Evolutionary conservation across 2,113 vertebrate species (phyloP).

Genomic region (Pelecanus crispus): DNA sequence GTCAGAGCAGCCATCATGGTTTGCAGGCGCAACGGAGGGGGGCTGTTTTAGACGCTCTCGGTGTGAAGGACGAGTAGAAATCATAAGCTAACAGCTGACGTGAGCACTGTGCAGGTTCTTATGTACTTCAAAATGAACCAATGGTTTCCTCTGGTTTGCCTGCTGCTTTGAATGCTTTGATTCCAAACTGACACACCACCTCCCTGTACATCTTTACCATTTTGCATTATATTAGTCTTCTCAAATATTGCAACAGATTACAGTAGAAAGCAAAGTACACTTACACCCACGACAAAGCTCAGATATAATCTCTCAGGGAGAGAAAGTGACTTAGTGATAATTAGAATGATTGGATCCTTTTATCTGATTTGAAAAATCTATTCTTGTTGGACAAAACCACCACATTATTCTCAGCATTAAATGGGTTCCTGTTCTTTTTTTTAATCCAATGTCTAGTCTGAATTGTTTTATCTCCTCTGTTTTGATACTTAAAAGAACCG

Average conservation of each 20-base stretch:
- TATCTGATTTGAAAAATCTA: not conserved
- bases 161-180: not conserved
- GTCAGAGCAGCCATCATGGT: rapidly evolving
- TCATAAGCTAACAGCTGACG: rapidly evolving
- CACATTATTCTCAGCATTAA: not conserved
- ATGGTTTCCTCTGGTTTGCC: too few relatives aligned
- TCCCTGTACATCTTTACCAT: not conserved
- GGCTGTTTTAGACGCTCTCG: rapidly evolving
- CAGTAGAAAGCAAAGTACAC: not conserved
- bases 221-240: rapidly evolving
- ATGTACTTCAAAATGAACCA: rapidly evolving
- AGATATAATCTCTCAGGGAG: not conserved
- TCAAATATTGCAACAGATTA: not conserved
- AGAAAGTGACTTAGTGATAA: not conserved
- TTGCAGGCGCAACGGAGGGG: rapidly evolving
- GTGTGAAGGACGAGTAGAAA: rapidly evolving
- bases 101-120: rapidly evolving
- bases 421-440: not conserved
- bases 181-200: not conserved
- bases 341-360: not conserved
- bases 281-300: not conserved
- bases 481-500: not conserved
- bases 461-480: not conserved
- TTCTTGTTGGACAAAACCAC: not conserved
- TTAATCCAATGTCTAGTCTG: not conserved